Evolutionary conservation across 2,113 vertebrate species (phyloP).

Genomic region (Engraulis encrasicolus): DNA sequence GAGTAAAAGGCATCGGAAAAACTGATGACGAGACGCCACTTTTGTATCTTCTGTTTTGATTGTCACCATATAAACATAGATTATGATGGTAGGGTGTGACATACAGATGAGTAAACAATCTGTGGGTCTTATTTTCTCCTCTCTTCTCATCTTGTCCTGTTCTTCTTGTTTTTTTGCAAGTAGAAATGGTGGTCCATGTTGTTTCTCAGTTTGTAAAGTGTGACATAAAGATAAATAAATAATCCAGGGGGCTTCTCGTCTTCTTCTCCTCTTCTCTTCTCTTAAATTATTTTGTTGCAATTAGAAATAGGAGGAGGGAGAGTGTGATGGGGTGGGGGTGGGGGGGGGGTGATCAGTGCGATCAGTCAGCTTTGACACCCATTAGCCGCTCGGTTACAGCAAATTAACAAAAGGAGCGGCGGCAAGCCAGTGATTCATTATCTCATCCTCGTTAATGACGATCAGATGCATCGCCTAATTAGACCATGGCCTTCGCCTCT

Average conservation of each 20-base stretch:
- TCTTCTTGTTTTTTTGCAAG: constrained; percentile 21
- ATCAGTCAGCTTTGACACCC: constrained; percentile 93
- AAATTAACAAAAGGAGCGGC: constrained; percentile 91
- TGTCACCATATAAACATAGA: no score
- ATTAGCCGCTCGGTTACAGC: constrained; percentile 93
- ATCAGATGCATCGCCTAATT: constrained; percentile 95
- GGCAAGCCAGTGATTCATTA: constrained; percentile 94
- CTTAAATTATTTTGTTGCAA: constrained; percentile 91
- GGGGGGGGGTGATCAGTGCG: constrained; percentile 90
- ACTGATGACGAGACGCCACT: no score
- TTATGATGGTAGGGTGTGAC: no score
- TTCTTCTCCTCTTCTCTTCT: no score
- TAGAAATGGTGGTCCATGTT: no score
- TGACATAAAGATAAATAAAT: constrained; percentile 84
- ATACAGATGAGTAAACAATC: no score
- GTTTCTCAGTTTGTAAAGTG: no score
- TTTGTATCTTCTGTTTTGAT: no score
- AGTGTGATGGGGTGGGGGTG: no score
- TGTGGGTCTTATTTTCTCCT: no score
- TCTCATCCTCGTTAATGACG: constrained; percentile 94
- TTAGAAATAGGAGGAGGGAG: constrained; percentile 95
- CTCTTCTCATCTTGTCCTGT: neutral
- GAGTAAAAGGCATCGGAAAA: no score
- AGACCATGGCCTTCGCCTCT: constrained; percentile 82
- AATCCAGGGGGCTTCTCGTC: constrained; percentile 81